These are phyloP conservation scores for Microcebus griseorufus DNA, from an alignment of 2,113 vertebrate genomes.

Conservation along the genomic window DNA sequence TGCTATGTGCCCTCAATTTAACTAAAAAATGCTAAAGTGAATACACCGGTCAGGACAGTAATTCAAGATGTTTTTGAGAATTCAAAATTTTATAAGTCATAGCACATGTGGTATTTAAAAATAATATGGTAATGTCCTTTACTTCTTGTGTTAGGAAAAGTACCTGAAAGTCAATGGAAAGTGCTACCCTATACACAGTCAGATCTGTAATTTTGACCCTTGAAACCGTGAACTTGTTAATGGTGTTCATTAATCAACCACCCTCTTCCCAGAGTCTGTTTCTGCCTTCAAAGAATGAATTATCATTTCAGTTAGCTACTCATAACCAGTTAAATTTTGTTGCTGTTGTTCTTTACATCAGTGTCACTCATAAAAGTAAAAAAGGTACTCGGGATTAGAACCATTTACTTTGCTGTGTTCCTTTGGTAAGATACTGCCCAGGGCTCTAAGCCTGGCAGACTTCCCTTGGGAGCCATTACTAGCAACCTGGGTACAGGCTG, in stretches of 20 bases:
- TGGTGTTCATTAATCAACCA: constrained; percentile 45
- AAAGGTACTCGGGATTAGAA: neutral
- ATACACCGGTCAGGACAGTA: constrained; percentile 13
- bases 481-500: neutral
- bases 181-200: neutral
- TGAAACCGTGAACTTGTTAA: constrained; percentile 52
- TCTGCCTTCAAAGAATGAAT: neutral
- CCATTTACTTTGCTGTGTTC: neutral
- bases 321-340: neutral
- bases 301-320: constrained; percentile 20
- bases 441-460: neutral
- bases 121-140: neutral
- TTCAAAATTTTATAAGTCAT: constrained; percentile 48
- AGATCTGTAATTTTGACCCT: constrained; percentile 45
- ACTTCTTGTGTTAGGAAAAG: neutral
- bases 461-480: neutral
- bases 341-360: neutral
- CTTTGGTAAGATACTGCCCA: neutral
- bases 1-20: constrained; percentile 35
- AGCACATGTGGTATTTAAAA: constrained; percentile 24
- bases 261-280: neutral
- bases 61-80: constrained; percentile 52
- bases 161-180: neutral
- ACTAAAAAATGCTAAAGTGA: constrained; percentile 10
- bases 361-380: neutral